A percentile compares a stretch with the other conserved stretches of the same genome.
These are phyloP conservation scores for Pentalonia nigronervosa DNA, from an alignment of 1,140 invertebrate genomes.

Conservation along the genomic window DNA sequence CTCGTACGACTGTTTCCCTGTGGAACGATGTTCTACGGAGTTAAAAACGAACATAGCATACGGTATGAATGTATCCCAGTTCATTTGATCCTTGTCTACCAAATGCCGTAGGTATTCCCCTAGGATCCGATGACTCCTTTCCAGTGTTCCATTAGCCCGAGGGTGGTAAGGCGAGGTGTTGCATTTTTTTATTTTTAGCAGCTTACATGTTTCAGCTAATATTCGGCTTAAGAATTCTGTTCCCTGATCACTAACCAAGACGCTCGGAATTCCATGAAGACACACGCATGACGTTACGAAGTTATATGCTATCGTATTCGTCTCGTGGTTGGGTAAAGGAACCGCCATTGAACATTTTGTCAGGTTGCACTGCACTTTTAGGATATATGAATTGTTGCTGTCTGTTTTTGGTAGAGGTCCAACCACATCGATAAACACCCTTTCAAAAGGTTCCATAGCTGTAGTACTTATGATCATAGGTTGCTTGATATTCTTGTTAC, in stretches of 20 bases:
- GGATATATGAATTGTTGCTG: neutral
- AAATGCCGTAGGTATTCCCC: neutral
- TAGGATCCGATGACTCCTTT: neutral
- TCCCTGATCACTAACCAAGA: neutral
- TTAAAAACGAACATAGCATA: slow-evolving; percentile 62
- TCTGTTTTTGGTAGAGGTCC: neutral
- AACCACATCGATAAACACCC: neutral
- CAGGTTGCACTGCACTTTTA: neutral
- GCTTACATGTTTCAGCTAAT: slow-evolving; percentile 59
- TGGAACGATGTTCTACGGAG: slow-evolving; percentile 63
- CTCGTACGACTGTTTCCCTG: slow-evolving; percentile 63
- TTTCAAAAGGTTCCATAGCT: neutral
- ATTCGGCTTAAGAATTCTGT: neutral
- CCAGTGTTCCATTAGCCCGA: neutral
- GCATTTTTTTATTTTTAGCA: slow-evolving; percentile 60
- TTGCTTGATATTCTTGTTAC: slow-evolving; percentile 40
- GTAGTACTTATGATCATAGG: slow-evolving; percentile 60
- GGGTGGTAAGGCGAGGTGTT: neutral
- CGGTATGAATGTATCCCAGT: too few relatives aligned
- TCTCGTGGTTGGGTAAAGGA: neutral
- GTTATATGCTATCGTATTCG: neutral
- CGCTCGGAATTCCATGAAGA: neutral
- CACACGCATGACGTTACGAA: neutral
- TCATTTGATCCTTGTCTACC: neutral
- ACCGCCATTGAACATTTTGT: neutral